phyloP scores from a whole-genome alignment of 2,888 invertebrate genomes.

The Neoaliturus tenellus region DNA sequence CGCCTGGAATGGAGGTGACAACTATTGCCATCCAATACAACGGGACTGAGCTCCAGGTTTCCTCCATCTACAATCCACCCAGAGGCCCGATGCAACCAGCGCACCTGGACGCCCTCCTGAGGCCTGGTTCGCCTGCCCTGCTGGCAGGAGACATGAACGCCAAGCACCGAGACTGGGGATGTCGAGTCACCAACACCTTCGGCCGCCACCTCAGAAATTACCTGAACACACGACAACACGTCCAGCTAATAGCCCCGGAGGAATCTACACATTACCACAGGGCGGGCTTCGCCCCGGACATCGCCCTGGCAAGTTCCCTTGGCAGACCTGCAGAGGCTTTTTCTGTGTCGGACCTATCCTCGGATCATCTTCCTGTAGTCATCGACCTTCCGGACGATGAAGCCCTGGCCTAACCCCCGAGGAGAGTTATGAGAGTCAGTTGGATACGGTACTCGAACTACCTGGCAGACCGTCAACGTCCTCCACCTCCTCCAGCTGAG shows the following conservation, averaged over 20 bases:
- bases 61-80: slow-evolving; percentile 1
- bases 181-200: neutral
- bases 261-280: slow-evolving; percentile 19
- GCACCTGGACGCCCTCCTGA: neutral
- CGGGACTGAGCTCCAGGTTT: neutral
- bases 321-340: neutral
- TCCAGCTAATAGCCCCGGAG: neutral
- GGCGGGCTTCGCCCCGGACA: neutral
- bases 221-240: neutral
- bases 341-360: slow-evolving; percentile 31
- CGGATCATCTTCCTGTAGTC: slow-evolving; percentile 46
- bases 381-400: neutral
- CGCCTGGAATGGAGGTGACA: neutral
- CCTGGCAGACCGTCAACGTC: neutral
- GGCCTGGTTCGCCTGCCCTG: neutral
- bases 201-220: neutral
- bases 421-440: neutral
- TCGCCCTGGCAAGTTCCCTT: neutral
- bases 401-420: neutral
- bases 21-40: neutral
- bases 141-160: slow-evolving; percentile 37
- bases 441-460: neutral
- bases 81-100: neutral
- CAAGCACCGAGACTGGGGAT: slow-evolving; percentile 47
- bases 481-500: neutral